phyloP scores from a whole-genome alignment of 2,797 vertebrate genomes.

The Eulemur coronatus region DNA sequence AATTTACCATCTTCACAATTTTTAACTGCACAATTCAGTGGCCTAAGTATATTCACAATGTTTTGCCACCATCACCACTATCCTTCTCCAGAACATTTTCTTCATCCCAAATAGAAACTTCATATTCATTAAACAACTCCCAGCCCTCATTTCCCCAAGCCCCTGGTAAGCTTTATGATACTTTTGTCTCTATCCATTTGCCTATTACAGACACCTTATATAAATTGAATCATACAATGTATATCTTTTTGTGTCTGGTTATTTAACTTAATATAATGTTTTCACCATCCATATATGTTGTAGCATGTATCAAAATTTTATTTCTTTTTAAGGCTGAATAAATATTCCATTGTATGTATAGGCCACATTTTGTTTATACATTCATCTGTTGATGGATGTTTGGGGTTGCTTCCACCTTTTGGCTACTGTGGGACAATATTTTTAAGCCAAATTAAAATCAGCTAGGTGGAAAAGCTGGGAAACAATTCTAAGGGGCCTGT shows the following conservation, averaged over 20 bases:
- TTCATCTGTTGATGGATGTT: neutral
- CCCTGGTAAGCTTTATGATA: neutral
- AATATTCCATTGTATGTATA: neutral
- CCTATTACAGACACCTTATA: neutral
- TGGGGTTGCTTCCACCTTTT: neutral
- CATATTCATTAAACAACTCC: neutral
- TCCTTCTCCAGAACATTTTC: neutral
- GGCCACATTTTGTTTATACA: neutral
- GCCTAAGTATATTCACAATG: neutral
- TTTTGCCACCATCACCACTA: neutral
- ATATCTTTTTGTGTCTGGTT: neutral
- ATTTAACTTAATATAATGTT: neutral
- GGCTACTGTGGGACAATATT: neutral
- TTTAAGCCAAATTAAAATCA: conserved; percentile 30
- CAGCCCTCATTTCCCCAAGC: neutral
- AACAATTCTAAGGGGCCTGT: neutral
- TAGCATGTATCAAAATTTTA: neutral
- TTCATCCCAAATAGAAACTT: neutral
- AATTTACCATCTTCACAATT: neutral
- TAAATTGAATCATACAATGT: neutral
- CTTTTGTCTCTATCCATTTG: neutral
- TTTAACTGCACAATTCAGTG: neutral
- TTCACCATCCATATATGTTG: neutral
- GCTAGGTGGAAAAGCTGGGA: neutral
- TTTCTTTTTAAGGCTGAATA: conserved; percentile 22